Evolutionary conservation across 1,140 invertebrate species (phyloP).

Genomic region (Microplitis mediator): DNA sequence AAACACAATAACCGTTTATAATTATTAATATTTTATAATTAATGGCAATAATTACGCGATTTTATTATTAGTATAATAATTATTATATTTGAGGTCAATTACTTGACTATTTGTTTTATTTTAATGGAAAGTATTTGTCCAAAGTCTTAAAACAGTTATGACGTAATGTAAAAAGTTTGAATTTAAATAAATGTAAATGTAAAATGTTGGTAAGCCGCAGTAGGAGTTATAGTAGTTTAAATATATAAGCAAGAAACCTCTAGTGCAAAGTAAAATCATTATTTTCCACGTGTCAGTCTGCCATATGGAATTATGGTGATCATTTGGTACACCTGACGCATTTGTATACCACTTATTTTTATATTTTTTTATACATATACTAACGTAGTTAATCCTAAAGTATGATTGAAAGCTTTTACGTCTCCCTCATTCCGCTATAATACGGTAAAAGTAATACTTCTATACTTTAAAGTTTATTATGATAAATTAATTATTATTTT

Average conservation of each 20-base stretch:
- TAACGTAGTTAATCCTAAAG: constrained; percentile 7
- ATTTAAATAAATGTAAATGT: background rate
- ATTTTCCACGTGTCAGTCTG: background rate
- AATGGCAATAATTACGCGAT: too few species aligned
- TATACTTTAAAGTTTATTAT: too few species aligned
- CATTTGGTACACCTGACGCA: constrained; percentile 18
- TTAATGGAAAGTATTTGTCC: background rate
- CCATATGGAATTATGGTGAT: constrained; percentile 8
- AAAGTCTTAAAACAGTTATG: too few species aligned
- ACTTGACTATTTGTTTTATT: background rate
- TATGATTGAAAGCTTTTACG: constrained; percentile 13
- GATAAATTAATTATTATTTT: too few species aligned
- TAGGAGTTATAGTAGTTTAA: background rate
- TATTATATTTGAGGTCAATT: too few species aligned
- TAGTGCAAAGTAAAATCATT: constrained; percentile 2
- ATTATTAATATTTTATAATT: too few species aligned
- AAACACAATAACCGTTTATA: too few species aligned
- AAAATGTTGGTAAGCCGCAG: background rate
- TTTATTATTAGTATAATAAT: too few species aligned
- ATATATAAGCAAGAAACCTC: background rate
- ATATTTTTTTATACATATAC: background rate
- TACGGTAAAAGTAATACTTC: background rate
- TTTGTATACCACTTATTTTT: background rate
- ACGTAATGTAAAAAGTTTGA: too few species aligned
- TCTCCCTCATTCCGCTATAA: background rate